phyloP scores from a whole-genome alignment of 2,113 vertebrate species.

The Eulemur macaco region DNA sequence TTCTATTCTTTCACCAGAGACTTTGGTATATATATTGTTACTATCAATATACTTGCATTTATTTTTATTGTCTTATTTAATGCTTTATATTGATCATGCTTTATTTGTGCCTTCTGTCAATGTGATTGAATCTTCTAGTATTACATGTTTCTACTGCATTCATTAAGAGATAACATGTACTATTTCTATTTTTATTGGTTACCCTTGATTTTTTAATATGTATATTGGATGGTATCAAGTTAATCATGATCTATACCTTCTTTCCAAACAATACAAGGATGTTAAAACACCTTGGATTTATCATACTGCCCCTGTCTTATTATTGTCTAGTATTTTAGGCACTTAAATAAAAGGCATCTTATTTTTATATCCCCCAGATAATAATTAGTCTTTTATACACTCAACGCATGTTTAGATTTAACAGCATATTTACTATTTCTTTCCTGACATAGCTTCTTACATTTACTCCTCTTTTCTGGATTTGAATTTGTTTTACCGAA shows the following conservation, averaged over 20 bases:
- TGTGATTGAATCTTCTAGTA: not conserved
- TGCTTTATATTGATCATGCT: not conserved
- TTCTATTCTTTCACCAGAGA: not conserved
- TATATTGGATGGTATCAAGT: not conserved
- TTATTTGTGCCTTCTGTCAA: not conserved
- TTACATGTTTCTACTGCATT: not conserved
- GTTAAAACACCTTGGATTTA: not conserved
- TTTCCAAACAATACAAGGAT: not conserved
- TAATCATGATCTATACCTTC: not conserved
- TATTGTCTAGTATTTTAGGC: constrained; percentile 4
- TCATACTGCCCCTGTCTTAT: not conserved
- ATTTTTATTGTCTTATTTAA: not conserved
- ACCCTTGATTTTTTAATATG: not conserved
- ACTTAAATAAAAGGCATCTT: not conserved
- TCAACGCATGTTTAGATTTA: not conserved
- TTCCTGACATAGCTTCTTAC: not conserved
- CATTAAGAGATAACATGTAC: not conserved
- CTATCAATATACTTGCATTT: not conserved
- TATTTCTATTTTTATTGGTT: not conserved
- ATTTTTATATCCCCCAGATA: constrained; percentile 4
- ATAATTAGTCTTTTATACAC: not conserved
- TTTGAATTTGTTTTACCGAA: constrained; percentile 12
- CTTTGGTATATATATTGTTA: not conserved
- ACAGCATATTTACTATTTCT: not conserved
- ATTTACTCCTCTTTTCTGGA: not conserved